Base-by-base conservation (phyloP, 2,797 vertebrate genomes). In the Anas bahamensis region DNA sequence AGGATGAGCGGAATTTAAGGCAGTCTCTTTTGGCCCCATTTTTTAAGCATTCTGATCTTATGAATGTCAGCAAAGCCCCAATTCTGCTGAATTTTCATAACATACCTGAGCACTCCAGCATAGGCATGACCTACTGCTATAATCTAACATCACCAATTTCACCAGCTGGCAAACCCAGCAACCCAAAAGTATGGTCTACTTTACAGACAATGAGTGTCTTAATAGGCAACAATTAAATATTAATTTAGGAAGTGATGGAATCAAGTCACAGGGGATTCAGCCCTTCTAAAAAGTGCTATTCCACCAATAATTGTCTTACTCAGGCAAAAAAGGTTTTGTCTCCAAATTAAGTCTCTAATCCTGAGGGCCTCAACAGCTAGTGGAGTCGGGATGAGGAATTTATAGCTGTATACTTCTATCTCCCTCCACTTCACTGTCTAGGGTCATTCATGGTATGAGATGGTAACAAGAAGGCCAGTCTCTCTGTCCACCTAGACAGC, bases 111-210 rank as follows among this genome's bases (percentile, higher is more conserved):
- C 41, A 16, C 15, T 41, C 41, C 41, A 41, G 41, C 66, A 61
- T 0, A 71, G 86, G 46, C 81, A 79, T 10, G 21, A 72, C 52
- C 64, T 72, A 53, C 21, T 89, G 88, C 59, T 75, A 26, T 89
- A 81, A 73, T 64, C 68, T 70, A 60, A 71, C 21, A 29, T 44
- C 83, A 89, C 74, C 68, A 50, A 10, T 70, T 93, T 75, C 74
- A 93, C 64, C 65, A 66, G 41, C 71, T 90, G 89, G 64, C 56
- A 92, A 88, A 76, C 13, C 22, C 93, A 88, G 56, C 24, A 82
- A 46, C 66, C 46, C 46, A 48, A 23, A 23, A 23, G 46, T 13
- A 56, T 55, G 57, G 50, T 60, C 76, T 89, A 14, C 83, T 89
- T 83, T 64, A 37, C 31, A 86, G 66, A 78, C 60, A 93, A 88